Base-by-base conservation (phyloP, 2,888 invertebrate genomes). In the Drosophila ustulata region DNA sequence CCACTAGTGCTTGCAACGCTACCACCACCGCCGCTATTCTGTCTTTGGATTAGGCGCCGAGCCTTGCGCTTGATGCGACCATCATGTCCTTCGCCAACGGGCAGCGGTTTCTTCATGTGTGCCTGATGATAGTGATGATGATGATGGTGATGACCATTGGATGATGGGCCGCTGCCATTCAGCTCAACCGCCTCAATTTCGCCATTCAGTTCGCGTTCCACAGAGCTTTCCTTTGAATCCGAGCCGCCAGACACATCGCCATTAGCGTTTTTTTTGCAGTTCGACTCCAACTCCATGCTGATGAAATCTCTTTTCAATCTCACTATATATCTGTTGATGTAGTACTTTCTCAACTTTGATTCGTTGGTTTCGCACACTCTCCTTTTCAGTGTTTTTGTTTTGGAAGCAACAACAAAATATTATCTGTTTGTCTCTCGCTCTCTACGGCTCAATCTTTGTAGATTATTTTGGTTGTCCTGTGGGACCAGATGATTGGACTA, bases 61-160 rank as follows among this genome's bases (percentile, higher is more conserved):
- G 92, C 92, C 75, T 90, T 91, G 45, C 91, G 90, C 71, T 92
- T 92, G 61, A 92, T 88, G 58, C 92, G 91, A 8, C 72, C 75
- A 66, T 90, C 91, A 32, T 88, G 86, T 8, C 64, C 74, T 47
- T 91, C 91, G 41, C 80, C 82, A 6, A 90, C 89, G 6, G 90
- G 89, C 43, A 90, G 66, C 3, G 92, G 92, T 65, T 92, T 92
- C 70, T 92, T 92, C 55, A 92, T 92, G 26, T 77, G 82, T 9
- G 71, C 82, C 23, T 53, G 47, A n/a, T 53, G 37, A 25, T 64
- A 46, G n/a, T 58, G 47, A 23, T 53, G 37, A 25, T 64, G 51
- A 25, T 58, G 57, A 5, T 61, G 45, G 30, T 61, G 46, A 65
- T 89, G 79, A 4, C 80, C 76, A 34, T 80, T 75, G 11, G 77